phyloP scores from a whole-genome alignment of 2,797 vertebrate species.

The Octomys mimax region DNA sequence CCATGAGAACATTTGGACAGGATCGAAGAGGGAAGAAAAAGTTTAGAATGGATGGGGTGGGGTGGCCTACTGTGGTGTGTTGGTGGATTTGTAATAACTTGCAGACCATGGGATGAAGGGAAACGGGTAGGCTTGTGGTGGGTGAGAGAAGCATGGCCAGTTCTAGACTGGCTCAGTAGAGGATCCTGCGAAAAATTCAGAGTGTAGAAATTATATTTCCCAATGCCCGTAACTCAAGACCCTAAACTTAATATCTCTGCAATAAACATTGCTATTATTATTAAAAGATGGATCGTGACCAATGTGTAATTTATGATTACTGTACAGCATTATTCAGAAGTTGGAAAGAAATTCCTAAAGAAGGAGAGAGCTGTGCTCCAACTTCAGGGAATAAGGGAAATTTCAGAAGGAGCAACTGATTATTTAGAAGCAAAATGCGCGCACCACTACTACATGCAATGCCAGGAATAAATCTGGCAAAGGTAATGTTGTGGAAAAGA shows the following conservation, averaged over 20 bases:
- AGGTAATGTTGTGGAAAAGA: neutral
- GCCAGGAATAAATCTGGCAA: neutral
- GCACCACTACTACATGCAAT: too few species aligned
- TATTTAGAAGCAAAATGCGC: neutral
- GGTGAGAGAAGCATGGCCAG: neutral
- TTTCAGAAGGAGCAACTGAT: neutral
- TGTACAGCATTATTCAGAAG: neutral
- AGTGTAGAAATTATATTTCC: neutral
- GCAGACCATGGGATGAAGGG: neutral
- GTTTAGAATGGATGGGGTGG: neutral
- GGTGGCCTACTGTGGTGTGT: rapidly evolving
- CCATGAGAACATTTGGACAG: neutral
- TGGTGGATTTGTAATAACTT: neutral
- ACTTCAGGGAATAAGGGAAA: neutral
- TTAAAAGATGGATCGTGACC: neutral
- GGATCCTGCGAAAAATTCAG: neutral
- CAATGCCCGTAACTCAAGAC: neutral
- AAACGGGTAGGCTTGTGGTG: neutral
- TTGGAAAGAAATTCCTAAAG: neutral
- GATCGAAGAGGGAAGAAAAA: neutral
- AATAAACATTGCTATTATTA: neutral
- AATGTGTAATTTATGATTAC: neutral
- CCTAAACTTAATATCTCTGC: neutral
- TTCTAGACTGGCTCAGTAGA: neutral
- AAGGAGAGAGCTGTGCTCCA: neutral